Evolutionary conservation across 2,797 vertebrate genomes (phyloP).

Genomic region (Fratercula arctica): DNA sequence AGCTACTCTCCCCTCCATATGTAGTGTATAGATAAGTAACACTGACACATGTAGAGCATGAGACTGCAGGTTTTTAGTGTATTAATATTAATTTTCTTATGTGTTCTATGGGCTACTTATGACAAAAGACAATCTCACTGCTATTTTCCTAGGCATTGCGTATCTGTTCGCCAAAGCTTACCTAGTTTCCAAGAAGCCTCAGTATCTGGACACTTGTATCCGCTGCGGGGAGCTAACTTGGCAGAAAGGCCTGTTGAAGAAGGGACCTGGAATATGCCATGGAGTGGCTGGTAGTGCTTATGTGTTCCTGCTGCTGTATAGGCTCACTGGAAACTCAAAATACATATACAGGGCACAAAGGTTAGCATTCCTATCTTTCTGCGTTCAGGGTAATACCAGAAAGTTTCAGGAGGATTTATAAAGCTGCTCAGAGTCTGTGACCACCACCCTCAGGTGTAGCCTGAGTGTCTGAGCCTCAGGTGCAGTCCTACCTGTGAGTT

Average conservation of each 20-base stretch:
- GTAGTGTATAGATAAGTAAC: neutral
- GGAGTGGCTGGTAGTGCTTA: conserved; percentile 89
- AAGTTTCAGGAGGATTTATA: neutral
- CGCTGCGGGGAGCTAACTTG: conserved; percentile 88
- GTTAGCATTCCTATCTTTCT: conserved; percentile 63
- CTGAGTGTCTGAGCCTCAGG: neutral
- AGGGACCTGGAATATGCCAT: conserved; percentile 90
- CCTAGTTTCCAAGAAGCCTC: conserved; percentile 89
- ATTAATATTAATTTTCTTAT: neutral
- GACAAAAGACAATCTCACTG: conserved; percentile 18
- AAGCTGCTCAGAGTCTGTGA: neutral
- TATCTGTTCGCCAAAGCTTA: conserved; percentile 92
- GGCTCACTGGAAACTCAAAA: conserved; percentile 88
- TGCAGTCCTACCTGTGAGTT: neutral
- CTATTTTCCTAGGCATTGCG: conserved; percentile 83
- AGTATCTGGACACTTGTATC: conserved; percentile 90
- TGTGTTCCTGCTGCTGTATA: conserved; percentile 89
- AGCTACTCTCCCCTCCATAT: neutral
- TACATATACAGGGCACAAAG: conserved; percentile 90
- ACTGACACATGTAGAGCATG: rapidly evolving
- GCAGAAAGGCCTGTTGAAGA: conserved; percentile 90
- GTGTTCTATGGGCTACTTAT: neutral
- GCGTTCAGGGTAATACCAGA: neutral
- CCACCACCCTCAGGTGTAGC: rapidly evolving
- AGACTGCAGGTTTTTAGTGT: neutral